Conservation (phyloP, 1,140 invertebrate genomes). For the Cyclargus thomasi region DNA sequence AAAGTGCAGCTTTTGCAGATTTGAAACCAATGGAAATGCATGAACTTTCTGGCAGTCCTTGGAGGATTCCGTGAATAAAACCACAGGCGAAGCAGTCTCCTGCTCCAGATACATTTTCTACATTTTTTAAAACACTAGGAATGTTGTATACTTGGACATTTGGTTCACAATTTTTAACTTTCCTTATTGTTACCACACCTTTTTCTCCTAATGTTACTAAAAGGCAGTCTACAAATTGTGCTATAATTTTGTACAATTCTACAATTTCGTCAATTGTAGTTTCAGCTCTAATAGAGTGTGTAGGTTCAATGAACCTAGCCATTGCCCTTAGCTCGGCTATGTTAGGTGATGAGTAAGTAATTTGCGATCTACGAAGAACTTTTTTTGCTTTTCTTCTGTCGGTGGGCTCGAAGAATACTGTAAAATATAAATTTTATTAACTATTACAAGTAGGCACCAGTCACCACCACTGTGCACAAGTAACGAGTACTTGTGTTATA, state of each 20-base stretch:
- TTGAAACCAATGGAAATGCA: conserved; percentile 76
- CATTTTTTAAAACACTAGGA: conserved; percentile 49
- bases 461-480: no score
- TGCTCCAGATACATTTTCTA: conserved; percentile 80
- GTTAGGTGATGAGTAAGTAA: conserved; percentile 84
- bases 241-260: conserved; percentile 43
- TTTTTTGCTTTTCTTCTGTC: conserved; percentile 60
- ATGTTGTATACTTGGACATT: conserved; percentile 62
- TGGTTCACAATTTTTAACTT: conserved; percentile 23
- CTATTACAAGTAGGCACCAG: neutral
- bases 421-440: conserved; percentile 38
- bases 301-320: conserved; percentile 50
- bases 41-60: conserved; percentile 57
- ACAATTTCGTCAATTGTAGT: conserved; percentile 68
- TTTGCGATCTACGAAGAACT: conserved; percentile 29
- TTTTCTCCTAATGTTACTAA: conserved; percentile 76
- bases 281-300: conserved; percentile 21
- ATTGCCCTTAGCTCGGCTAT: conserved; percentile 80
- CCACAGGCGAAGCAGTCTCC: conserved; percentile 80
- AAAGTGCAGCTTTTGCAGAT: conserved; percentile 73
- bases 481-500: no score
- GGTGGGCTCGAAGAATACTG: conserved; percentile 67
- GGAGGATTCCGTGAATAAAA: conserved; percentile 75
- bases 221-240: conserved; percentile 39
- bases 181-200: conserved; percentile 72